Evolutionary conservation across 2,888 invertebrate genomes (phyloP).

Genomic region (Chymomyza procnemis): DNA sequence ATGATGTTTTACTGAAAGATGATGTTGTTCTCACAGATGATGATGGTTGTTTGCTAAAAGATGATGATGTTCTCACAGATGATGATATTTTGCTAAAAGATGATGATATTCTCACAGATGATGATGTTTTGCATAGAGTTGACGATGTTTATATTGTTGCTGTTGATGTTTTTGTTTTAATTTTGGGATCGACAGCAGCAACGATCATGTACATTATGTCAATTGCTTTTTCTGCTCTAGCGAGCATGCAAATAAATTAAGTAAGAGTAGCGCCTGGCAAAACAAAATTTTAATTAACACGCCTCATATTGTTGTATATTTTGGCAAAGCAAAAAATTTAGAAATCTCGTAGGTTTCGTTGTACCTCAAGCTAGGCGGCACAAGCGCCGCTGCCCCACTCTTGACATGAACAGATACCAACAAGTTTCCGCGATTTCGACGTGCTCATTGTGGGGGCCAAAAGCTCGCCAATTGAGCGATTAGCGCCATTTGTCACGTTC

Average conservation of each 20-base stretch:
- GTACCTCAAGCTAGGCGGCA: background rate
- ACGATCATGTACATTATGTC: slow-evolving; percentile 51
- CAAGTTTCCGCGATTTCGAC: background rate
- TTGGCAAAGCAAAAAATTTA: background rate
- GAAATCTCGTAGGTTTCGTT: background rate
- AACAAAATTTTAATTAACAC: slow-evolving; percentile 62
- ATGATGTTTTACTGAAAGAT: too few species aligned
- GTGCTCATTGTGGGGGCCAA: background rate
- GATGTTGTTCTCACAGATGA: too few species aligned
- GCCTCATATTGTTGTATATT: background rate
- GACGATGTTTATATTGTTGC: background rate
- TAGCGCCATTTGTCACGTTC: slow-evolving; percentile 48
- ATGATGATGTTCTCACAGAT: too few species aligned
- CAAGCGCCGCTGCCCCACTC: background rate
- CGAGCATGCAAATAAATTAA: slow-evolving; percentile 68
- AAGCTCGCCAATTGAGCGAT: slow-evolving; percentile 57
- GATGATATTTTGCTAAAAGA: too few species aligned
- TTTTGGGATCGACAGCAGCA: background rate
- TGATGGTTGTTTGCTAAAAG: slow-evolving; percentile 11
- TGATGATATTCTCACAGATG: too few species aligned
- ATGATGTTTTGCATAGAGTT: too few species aligned
- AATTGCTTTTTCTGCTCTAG: slow-evolving; percentile 65
- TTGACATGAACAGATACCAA: background rate
- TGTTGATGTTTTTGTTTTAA: background rate
- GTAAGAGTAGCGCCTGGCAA: slow-evolving; percentile 32